Evolutionary conservation across 2,797 vertebrate species (phyloP).

Genomic region (Falco biarmicus): DNA sequence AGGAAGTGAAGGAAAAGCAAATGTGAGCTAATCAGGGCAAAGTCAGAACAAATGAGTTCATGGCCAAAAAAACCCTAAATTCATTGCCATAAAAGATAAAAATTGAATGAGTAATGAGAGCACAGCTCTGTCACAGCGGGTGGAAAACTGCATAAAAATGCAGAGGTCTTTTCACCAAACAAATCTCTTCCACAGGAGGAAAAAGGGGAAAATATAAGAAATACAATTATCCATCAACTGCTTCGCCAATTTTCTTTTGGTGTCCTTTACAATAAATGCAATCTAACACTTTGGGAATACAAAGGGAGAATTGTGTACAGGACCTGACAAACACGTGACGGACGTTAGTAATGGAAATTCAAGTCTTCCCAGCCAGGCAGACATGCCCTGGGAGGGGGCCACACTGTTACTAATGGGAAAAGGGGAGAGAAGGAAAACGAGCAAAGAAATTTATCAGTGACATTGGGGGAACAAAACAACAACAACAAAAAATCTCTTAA

Average conservation of each 20-base stretch:
- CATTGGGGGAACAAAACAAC: neutral
- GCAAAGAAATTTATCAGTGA: neutral
- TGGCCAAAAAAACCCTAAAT: neutral
- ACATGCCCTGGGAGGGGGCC: neutral
- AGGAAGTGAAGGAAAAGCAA: conserved; percentile 24
- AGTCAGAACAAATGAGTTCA: conserved; percentile 26
- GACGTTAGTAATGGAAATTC: conserved; percentile 7
- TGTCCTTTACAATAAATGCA: neutral
- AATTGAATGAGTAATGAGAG: conserved; percentile 25
- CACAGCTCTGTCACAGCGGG: neutral
- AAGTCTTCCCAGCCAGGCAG: neutral
- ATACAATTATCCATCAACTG: neutral
- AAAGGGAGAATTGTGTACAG: neutral
- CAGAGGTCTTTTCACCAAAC: conserved; percentile 2
- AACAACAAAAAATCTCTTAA: neutral
- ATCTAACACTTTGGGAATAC: conserved; percentile 22
- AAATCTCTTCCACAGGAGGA: neutral
- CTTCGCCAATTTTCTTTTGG: conserved; percentile 5
- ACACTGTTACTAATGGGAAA: neutral
- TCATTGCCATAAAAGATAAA: conserved; percentile 58
- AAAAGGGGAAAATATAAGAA: conserved; percentile 6
- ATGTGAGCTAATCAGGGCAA: conserved; percentile 17
- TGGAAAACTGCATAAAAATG: conserved; percentile 10
- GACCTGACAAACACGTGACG: neutral
- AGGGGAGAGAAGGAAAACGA: neutral